Base-by-base conservation (phyloP, 2,797 vertebrate genomes). In the Fistularia tabacaria region DNA sequence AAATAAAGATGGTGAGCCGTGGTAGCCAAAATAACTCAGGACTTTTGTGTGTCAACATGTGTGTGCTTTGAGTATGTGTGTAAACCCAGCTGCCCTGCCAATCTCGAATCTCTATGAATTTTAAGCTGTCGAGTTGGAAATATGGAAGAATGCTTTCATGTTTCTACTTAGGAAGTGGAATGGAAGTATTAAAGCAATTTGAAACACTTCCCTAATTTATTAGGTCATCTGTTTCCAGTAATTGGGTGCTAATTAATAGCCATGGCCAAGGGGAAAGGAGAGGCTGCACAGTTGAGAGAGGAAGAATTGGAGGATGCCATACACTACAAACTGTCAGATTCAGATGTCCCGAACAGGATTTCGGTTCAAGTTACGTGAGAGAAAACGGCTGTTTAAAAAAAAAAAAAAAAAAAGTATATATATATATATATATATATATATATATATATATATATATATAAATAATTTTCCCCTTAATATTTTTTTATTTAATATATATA, bases 191-290 rank as follows among this genome's bases (percentile, higher is more conserved):
- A 76, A 74, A 85, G 60, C 67, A 73, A 83, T 81, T 86, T 74
- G 77, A 87, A 87, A 82, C 77, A 88, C 71, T 79, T 57, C 73
- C 71, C 82, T 82, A 69, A 84, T 89, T 82, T 84, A 87, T 88
- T 87, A 85, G 83, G 80, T 77, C 87, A 88, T 89, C 84, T 89
- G 87, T 81, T 91, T 85, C 69, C 74, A 71, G 86, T 87, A 76
- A 85, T 69, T 46, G 36, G 55, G 65, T 53, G 69, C 76, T 89
- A 88, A 90, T 90, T 85, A 89, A 85, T 84, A 74, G 72, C 65
- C 51, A 3, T 14, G 51, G 25, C 25, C 25, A 25, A 25, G 64
- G 64, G 58, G 64, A 58, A 78, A 78, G 62, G 62, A 76, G 63
- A 77, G 66, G 59, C 53, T 69, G 61, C 40, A 10, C 51, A 70